These are phyloP conservation scores for Spheniscus humboldti DNA, from an alignment of 2,797 vertebrate genomes.

Conservation along the genomic window DNA sequence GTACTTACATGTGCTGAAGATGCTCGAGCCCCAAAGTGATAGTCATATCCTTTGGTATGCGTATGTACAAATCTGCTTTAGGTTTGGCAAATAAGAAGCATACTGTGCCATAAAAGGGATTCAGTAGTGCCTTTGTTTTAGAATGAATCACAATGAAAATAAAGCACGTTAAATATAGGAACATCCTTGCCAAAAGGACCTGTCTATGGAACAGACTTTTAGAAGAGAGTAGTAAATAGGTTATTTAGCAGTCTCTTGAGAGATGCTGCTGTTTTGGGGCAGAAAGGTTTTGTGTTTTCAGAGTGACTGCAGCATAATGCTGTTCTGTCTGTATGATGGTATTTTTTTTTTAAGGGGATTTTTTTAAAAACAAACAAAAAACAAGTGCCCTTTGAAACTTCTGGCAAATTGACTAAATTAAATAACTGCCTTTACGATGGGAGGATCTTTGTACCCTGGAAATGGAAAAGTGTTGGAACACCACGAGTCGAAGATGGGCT, in stretches of 20 bases:
- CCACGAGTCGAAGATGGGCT: not conserved
- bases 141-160: not conserved
- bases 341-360: not conserved
- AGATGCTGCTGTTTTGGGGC: not conserved
- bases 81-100: not conserved
- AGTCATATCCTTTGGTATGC: fast-evolving
- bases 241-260: not conserved
- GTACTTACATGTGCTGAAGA: not conserved
- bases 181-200: not conserved
- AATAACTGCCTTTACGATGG: not conserved
- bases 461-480: not conserved
- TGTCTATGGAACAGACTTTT: not conserved
- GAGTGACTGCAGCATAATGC: not conserved
- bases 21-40: not conserved
- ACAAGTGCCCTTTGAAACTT: not conserved
- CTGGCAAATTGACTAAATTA: not conserved
- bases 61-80: not conserved
- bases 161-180: not conserved
- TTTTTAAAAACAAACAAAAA: not conserved
- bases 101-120: not conserved
- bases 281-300: not conserved
- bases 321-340: not conserved
- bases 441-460: not conserved
- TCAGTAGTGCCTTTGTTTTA: not conserved
- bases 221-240: not conserved